Base-by-base conservation (phyloP, 2,888 invertebrate species). In the Drosophila acutilabella region DNA sequence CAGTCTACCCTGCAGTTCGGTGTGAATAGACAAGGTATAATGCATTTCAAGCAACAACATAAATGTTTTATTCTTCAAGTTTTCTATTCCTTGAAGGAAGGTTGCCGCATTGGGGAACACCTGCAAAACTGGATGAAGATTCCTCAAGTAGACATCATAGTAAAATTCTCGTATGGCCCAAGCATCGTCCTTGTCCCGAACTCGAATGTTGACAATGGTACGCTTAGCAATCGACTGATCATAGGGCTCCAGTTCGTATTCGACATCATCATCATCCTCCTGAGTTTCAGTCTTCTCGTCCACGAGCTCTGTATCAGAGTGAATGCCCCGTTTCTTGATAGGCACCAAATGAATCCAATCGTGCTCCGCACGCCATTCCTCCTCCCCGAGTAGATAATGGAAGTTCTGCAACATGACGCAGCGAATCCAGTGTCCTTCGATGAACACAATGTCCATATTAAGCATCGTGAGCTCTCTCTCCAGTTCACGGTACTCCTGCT, bases 391-490 rank as follows among this genome's bases (percentile, higher is more conserved):
- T 11, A 92, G 68, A 61, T 92, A 92, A 14, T 92, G 92, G 41
- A 92, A 92, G 62, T 92, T 92, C 74, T 92, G 92, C 54, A 92
- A 50, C 82, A 92, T 91, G 0, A 88, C 89, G 16, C 91, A 87
- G 1, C 88, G 86, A 44, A 91, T 90, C 91, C 91, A 92, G 56
- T 91, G 89, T 2, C 90, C 90, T 64, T 92, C 92, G 16, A 90
- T 90, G 26, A 91, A 92, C 4, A 92, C 91, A 45, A 92, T 92
- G 38, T 92, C 89, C 91, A 92, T 91, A 59, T 91, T 92, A 2
- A 92, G 65, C 57, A 87, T 78, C n/a, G 79, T 82, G 3, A 78
- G 76, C 18, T 87, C 70, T 1, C 90, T 89, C 54, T 87, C 89
- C 20, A 91, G 48, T 2, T 84, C 75, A 0, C 85, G 82, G 2